Evolutionary conservation across 2,113 vertebrate species (phyloP), one percentile per base, ranked within the genome.

Genomic region (Dromaius novaehollandiae): DNA sequence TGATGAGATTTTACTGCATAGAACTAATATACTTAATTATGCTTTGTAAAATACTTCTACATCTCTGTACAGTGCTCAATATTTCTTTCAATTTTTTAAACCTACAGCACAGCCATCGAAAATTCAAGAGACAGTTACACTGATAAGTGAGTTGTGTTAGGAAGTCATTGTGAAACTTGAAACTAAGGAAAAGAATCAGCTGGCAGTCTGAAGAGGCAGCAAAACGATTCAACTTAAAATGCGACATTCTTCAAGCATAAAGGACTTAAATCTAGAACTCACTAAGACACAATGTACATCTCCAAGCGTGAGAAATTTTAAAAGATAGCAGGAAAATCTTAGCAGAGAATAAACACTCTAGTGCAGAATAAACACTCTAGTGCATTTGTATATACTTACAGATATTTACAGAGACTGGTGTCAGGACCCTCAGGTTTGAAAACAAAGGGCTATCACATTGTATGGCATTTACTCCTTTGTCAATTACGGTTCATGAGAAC

Each of bases 241-340:
- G 3, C 2, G 17, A 5, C 4, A 2, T 28, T 58, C 46, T 53
- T 86, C 51, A 89, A 75, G 74, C 19, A 58, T 22, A 51, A 9
- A 64, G 18, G 28, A 79, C 55, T 46, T 73, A 13, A 74, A 19
- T 15, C 36, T 22, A 55, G 30, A 15, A 82, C 17, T 18, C 82
- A 48, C 17, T 51, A 34, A 2, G 24, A 60, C 5, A 34, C 6
- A 75, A 53, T 0, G 0, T 36, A 19, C 12, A 46, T 15, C 18
- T 78, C 50, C 6, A 88, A 55, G 14, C 25, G 11, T 34, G 32
- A 58, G 30, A 73, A 11, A 30, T 38, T 56, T 13, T 14, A 20
- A 34, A 77, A 80, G 34, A 25, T 0, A 48, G 26, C 14, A 46
- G 44, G 44, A 46, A 15, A 46, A 15, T 46, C 44, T 46, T 46